phyloP scores from a whole-genome alignment of 2,113 vertebrate species.

The Mustela lutreola region DNA sequence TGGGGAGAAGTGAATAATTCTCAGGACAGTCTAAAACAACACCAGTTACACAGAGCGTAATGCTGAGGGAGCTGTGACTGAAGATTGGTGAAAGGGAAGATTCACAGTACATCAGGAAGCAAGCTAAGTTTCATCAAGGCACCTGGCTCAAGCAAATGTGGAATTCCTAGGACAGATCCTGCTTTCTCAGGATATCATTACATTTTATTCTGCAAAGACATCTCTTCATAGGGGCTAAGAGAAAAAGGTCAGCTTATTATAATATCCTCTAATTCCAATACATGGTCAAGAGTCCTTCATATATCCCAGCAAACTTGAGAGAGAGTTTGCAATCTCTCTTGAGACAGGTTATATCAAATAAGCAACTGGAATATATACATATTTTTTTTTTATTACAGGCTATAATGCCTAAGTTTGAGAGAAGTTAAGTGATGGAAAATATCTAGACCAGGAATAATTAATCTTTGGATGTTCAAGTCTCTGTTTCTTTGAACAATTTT shows the following conservation, averaged over 20 bases:
- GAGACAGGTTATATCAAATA: not conserved
- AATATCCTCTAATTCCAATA: not conserved
- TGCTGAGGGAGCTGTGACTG: not conserved
- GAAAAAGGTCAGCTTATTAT: not conserved
- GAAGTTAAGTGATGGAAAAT: not conserved
- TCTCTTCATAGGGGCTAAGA: fast-evolving
- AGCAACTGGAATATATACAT: not conserved
- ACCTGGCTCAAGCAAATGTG: not conserved
- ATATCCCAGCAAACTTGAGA: too few species aligned
- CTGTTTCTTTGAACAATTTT: not conserved
- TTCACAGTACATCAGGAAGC: not conserved
- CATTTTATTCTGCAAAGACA: not conserved
- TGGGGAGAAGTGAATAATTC: not conserved
- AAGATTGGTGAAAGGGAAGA: fast-evolving
- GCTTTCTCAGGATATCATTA: not conserved
- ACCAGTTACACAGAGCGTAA: not conserved
- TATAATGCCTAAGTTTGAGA: not conserved
- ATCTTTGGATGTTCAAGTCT: not conserved
- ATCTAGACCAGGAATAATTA: not conserved
- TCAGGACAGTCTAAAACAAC: not conserved
- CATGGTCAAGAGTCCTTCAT: not conserved
- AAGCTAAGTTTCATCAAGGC: not conserved
- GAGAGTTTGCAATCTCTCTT: not conserved
- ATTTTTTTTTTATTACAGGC: not conserved
- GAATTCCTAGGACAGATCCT: not conserved